These are phyloP conservation scores for Myanophis thanlyinensis DNA, from an alignment of 2,113 vertebrate species.

Conservation along the genomic window DNA sequence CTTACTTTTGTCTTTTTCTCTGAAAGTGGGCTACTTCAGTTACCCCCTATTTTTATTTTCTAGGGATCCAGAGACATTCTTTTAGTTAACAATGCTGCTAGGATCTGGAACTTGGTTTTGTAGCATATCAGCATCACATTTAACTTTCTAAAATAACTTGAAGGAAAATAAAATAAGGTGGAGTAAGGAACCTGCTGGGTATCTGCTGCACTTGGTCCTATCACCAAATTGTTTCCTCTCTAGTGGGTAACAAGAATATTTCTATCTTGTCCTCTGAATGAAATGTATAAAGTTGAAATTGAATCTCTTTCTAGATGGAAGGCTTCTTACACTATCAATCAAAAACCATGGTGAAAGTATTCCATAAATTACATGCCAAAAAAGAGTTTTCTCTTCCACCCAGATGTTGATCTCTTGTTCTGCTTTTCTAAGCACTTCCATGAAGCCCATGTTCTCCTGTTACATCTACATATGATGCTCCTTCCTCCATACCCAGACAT, in stretches of 20 bases:
- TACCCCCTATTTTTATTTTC: not conserved
- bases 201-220: not conserved
- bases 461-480: not conserved
- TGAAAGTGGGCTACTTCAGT: not conserved
- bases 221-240: not conserved
- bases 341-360: not conserved
- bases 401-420: not conserved
- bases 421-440: not conserved
- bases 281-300: not conserved
- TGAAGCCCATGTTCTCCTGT: not conserved
- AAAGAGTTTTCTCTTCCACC: not conserved
- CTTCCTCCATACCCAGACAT: not conserved
- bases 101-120: not conserved
- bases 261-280: not conserved
- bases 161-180: not conserved
- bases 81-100: not conserved
- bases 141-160: not conserved
- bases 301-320: not conserved
- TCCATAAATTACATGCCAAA: not conserved
- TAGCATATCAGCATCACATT: not conserved
- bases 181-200: not conserved
- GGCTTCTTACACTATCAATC: not conserved
- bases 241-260: not conserved
- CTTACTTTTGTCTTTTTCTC: not conserved
- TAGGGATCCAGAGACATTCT: not conserved